A percentile compares a stretch with the other conserved stretches of the same genome.
Conservation (phyloP, 2,113 vertebrate genomes). For the Eurypyga helias region DNA sequence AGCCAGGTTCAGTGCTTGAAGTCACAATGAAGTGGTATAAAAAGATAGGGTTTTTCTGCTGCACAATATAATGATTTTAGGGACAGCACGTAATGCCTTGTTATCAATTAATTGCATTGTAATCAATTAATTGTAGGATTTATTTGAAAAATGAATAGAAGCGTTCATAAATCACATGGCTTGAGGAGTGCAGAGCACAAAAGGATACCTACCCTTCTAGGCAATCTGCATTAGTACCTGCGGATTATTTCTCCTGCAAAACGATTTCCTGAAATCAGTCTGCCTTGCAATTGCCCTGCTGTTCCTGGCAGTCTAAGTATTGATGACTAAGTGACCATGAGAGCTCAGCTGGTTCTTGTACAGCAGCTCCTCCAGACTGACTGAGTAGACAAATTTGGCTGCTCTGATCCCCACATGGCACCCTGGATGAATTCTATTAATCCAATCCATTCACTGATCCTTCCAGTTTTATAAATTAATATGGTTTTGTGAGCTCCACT, state of each 20-base stretch:
- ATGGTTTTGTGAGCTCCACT: neutral
- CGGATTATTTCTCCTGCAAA: neutral
- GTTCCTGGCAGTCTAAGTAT: neutral
- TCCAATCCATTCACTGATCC: neutral
- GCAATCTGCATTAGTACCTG: neutral
- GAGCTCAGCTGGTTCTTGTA: neutral
- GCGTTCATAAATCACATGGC: neutral
- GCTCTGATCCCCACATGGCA: neutral
- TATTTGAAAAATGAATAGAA: neutral
- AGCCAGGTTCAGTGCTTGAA: neutral
- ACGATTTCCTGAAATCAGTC: conserved; percentile 1
- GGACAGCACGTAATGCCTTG: neutral
- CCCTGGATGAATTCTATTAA: conserved; percentile 3
- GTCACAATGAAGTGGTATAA: neutral
- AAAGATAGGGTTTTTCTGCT: neutral
- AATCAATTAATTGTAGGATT: neutral
- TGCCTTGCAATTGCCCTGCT: neutral
- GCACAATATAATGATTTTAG: neutral
- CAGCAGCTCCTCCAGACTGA: neutral
- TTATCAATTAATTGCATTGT: neutral
- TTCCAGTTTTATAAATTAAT: conserved; percentile 5
- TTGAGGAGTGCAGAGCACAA: neutral
- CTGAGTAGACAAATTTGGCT: neutral
- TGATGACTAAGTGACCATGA: conserved; percentile 27
- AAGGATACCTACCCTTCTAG: neutral